Conservation (phyloP, 2,797 vertebrate species). For the Neosilurus mollespiculum region DNA sequence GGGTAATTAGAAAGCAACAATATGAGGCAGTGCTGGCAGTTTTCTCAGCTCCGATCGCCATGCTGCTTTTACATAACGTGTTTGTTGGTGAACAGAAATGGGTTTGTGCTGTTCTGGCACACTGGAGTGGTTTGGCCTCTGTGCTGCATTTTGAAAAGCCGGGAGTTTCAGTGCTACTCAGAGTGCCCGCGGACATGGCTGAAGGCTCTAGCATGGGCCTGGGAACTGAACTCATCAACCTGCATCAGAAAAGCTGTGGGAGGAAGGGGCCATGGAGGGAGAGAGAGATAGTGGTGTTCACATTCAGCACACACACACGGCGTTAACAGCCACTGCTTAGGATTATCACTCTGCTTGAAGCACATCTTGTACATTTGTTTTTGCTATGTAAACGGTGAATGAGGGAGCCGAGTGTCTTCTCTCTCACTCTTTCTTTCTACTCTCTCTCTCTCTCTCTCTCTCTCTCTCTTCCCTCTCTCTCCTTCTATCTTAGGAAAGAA, state of each 20-base stretch:
- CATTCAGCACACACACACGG: constrained; percentile 31
- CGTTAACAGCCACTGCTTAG: constrained; percentile 22
- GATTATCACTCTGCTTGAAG: constrained; percentile 30
- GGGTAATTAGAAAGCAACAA: constrained; percentile 35
- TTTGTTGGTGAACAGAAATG: constrained; percentile 50
- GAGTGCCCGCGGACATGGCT: constrained; percentile 24
- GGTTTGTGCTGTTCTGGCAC: constrained; percentile 45
- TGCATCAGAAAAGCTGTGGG: constrained; percentile 30
- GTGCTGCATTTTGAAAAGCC: constrained; percentile 48
- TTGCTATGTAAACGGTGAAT: background rate
- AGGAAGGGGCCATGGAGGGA: constrained; percentile 11
- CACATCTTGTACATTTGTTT: constrained; percentile 6
- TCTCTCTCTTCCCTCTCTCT: background rate
- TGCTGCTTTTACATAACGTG: constrained; percentile 54
- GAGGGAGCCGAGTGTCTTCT: background rate
- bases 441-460: background rate
- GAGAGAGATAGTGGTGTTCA: background rate
- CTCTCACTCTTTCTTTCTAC: background rate
- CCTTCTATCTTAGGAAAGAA: background rate
- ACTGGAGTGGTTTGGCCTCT: constrained; percentile 43
- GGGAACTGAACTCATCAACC: constrained; percentile 46
- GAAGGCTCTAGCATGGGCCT: constrained; percentile 30
- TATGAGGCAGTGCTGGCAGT: constrained; percentile 33
- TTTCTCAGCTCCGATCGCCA: constrained; percentile 32
- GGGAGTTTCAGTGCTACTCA: constrained; percentile 10